Percentiles rank a stretch among this genome's conserved stretches.
These are phyloP conservation scores for Noctilio leporinus DNA, from an alignment of 2,113 vertebrate genomes.

Conservation along the genomic window DNA sequence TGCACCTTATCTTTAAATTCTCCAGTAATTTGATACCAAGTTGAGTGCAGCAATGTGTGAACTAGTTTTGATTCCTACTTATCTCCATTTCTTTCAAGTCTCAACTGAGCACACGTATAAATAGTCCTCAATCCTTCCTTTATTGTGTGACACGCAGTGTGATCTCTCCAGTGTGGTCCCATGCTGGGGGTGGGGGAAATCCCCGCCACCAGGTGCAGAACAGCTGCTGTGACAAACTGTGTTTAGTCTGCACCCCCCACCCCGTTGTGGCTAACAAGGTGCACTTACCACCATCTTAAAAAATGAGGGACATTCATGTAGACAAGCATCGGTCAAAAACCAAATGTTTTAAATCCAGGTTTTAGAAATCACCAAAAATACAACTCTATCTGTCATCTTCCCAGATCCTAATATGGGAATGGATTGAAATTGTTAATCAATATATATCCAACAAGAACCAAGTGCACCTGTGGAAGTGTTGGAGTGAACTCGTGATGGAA, in stretches of 20 bases:
- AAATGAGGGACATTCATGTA: neutral
- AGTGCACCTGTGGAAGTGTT: neutral
- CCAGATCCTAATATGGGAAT: neutral
- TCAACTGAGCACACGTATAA: rapidly evolving
- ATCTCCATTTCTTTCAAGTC: neutral
- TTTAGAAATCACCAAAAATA: neutral
- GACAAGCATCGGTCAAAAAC: neutral
- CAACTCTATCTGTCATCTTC: neutral
- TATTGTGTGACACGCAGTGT: neutral
- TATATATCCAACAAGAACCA: neutral
- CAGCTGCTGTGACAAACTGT: neutral
- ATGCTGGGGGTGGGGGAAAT: rapidly evolving
- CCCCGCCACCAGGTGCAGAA: neutral
- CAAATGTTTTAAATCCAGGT: neutral
- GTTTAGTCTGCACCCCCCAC: too few relatives aligned
- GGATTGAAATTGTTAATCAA: neutral
- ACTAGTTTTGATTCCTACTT: neutral
- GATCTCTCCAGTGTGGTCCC: rapidly evolving
- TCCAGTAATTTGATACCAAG: neutral
- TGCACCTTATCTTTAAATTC: neutral
- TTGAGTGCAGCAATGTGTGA: neutral
- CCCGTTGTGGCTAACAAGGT: neutral
- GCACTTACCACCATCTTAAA: too few relatives aligned
- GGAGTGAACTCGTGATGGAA: neutral
- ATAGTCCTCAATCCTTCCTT: neutral